phyloP scores from a whole-genome alignment of 1,140 invertebrate species.

The Temnothorax longispinosus region DNA sequence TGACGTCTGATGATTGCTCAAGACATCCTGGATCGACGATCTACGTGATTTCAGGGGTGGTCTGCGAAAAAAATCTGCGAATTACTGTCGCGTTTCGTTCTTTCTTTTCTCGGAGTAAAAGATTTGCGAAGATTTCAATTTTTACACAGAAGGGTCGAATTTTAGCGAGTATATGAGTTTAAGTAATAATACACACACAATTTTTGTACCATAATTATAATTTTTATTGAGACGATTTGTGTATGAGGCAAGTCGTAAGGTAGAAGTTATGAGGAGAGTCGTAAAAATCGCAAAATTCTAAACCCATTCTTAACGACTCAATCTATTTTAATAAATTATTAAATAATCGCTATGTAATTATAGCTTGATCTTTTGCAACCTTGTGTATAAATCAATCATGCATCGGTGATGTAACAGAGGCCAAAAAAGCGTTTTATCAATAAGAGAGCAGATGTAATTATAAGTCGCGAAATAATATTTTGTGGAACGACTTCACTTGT shows the following conservation, averaged over 20 bases:
- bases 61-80: background rate
- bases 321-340: conserved; percentile 30
- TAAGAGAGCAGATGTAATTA: background rate
- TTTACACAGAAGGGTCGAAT: background rate
- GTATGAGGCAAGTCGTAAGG: background rate
- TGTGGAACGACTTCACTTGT: conserved; percentile 11
- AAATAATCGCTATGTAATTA: background rate
- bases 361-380: background rate
- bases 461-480: background rate
- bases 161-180: background rate
- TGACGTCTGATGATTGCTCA: background rate
- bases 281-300: background rate
- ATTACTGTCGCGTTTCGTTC: background rate
- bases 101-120: background rate
- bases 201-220: background rate
- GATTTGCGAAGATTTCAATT: background rate
- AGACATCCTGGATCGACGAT: background rate
- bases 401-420: background rate
- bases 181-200: background rate
- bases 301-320: background rate
- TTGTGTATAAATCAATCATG: background rate
- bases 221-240: background rate
- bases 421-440: background rate
- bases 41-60: background rate
- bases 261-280: background rate